Conservation (phyloP, 2,797 vertebrate genomes). For the Mus minutoides region DNA sequence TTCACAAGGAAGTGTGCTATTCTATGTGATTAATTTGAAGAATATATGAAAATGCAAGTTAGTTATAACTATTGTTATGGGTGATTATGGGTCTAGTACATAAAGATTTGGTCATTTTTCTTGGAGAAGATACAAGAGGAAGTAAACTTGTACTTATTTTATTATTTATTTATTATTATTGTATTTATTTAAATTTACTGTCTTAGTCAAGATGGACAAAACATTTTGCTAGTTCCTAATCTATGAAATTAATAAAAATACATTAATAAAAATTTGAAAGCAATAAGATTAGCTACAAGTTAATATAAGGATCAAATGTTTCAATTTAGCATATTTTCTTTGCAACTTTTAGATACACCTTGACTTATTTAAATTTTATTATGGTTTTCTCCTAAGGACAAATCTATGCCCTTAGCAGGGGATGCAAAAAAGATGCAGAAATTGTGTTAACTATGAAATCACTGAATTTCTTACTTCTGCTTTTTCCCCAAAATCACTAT, state of each 20-base stretch:
- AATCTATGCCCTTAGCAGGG: neutral
- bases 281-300: neutral
- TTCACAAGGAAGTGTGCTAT: neutral
- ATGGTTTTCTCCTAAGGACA: slow-evolving; percentile 2
- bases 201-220: neutral
- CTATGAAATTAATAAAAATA: slow-evolving; percentile 16
- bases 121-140: neutral
- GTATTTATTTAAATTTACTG: neutral
- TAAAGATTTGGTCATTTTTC: neutral
- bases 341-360: slow-evolving; percentile 1
- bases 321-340: neutral
- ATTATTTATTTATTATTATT: too few species aligned
- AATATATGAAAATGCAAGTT: neutral
- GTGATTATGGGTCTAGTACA: neutral
- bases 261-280: slow-evolving; percentile 31
- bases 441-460: neutral
- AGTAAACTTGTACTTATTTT: neutral
- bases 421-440: neutral
- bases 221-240: neutral
- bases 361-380: neutral
- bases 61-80: neutral
- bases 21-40: slow-evolving; percentile 11
- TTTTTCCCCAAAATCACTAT: neutral
- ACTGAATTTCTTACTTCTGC: neutral
- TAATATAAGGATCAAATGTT: neutral